phyloP scores from a whole-genome alignment of 2,113 vertebrate species.

The Daboia siamensis region DNA sequence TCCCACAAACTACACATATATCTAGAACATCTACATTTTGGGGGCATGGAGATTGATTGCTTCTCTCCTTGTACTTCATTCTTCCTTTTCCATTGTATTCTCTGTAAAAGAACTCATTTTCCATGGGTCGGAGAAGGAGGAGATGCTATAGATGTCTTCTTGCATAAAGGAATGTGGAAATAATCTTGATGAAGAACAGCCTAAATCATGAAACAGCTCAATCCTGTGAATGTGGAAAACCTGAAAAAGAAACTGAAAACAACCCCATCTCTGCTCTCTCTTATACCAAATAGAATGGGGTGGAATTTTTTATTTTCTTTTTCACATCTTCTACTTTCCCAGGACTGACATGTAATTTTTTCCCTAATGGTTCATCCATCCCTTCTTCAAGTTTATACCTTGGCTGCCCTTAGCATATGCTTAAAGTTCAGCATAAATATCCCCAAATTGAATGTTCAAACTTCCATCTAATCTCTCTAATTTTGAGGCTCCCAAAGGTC shows the following conservation, averaged over 20 bases:
- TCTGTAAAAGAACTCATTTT: background rate
- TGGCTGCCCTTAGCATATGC: background rate
- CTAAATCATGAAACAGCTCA: background rate
- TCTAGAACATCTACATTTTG: background rate
- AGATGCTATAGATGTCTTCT: background rate
- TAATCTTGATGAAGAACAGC: background rate
- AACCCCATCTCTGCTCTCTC: background rate
- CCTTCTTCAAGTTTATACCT: background rate
- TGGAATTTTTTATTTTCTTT: background rate
- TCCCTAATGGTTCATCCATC: background rate
- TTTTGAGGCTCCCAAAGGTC: background rate
- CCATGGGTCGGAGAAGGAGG: background rate
- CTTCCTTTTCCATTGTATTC: background rate
- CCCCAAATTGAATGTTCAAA: background rate
- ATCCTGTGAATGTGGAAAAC: background rate
- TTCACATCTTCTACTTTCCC: background rate
- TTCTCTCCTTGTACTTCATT: background rate
- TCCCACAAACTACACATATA: background rate
- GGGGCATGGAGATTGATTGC: background rate
- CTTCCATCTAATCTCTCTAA: background rate
- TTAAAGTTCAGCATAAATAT: background rate
- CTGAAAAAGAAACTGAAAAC: background rate
- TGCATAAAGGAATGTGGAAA: background rate
- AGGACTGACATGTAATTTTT: background rate
- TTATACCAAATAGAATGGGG: background rate